Evolutionary conservation across 1,140 invertebrate genomes (phyloP), one percentile per base, ranked within the genome.

Genomic region (Lepidurus couesii): DNA sequence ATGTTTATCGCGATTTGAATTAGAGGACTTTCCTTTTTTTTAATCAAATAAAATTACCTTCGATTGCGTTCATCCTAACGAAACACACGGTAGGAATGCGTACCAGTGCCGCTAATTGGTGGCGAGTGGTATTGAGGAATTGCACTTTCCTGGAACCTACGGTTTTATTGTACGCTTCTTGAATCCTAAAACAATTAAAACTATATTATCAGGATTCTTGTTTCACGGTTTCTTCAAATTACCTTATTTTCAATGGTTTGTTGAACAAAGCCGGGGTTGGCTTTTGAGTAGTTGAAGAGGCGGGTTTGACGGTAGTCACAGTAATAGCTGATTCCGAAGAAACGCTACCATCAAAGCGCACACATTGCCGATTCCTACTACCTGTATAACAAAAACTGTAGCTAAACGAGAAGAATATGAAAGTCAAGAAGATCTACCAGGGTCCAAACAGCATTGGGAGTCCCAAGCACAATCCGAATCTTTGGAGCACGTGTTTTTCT

Each of bases 71-170:
- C 53, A 65, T 65, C 13, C 53, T 13, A n/a, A 65, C 16, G 53
- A 65, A 65, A 65, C 53, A 65, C 0, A 65, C 53, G 21, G n/a
- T 13, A 65, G 53, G 53, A 16, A 65, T 65, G 13, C 53, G 53
- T n/a, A 65, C 53, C 7, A 21, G 16, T 65, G 9, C 53, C 1
- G 53, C 53, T 9, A 65, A 16, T 21, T 65, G 53, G 13, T 13
- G 21, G 16, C 53, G 53, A 7, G 53, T 65, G 53, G 16, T 65
- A 13, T 65, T 65, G 21, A 65, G 53, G 21, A 65, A 65, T 65
- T 65, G 53, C 13, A 65, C 53, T 65, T 65, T 65, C 53, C 53
- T 65, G 16, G 53, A 65, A 21, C 53, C 53, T 65, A 65, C 53
- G 6, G 53, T 65, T 65, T 65, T 65, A 21, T 65, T 65, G 53